Evolutionary conservation across 2,888 invertebrate species (phyloP).

Genomic region (Lissonota sp.): DNA sequence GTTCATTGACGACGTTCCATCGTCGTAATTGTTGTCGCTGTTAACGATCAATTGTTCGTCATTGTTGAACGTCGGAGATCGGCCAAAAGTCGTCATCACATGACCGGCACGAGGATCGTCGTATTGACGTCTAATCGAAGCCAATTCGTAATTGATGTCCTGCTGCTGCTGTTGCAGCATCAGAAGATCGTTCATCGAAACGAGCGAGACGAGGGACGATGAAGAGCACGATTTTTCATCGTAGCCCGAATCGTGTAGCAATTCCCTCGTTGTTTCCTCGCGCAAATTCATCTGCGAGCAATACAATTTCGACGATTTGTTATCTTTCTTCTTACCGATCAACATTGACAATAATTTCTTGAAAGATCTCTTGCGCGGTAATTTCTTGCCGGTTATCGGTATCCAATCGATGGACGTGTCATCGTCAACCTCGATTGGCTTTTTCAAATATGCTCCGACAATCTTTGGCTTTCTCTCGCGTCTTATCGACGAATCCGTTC

Average conservation of each 20-base stretch:
- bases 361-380: conserved; percentile 74
- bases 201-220: conserved; percentile 66
- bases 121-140: not conserved
- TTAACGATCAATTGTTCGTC: not conserved
- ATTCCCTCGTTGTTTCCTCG: conserved; percentile 61
- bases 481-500: conserved; percentile 55
- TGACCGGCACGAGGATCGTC: not conserved
- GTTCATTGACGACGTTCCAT: conserved; percentile 20
- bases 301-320: conserved; percentile 53
- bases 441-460: conserved; percentile 74
- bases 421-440: conserved; percentile 74
- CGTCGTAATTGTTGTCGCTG: conserved; percentile 3
- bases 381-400: conserved; percentile 71
- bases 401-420: conserved; percentile 75
- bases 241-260: conserved; percentile 73
- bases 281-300: conserved; percentile 67
- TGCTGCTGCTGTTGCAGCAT: conserved; percentile 43
- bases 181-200: conserved; percentile 66
- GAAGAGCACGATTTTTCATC: conserved; percentile 73
- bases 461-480: conserved; percentile 70
- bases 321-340: conserved; percentile 58
- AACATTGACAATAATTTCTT: conserved; percentile 72
- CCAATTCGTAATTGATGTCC: conserved; percentile 15
- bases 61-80: not conserved
- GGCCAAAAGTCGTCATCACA: conserved; percentile 50